phyloP scores from a whole-genome alignment of 2,888 invertebrate species.

The Phlogophora meticulosa region DNA sequence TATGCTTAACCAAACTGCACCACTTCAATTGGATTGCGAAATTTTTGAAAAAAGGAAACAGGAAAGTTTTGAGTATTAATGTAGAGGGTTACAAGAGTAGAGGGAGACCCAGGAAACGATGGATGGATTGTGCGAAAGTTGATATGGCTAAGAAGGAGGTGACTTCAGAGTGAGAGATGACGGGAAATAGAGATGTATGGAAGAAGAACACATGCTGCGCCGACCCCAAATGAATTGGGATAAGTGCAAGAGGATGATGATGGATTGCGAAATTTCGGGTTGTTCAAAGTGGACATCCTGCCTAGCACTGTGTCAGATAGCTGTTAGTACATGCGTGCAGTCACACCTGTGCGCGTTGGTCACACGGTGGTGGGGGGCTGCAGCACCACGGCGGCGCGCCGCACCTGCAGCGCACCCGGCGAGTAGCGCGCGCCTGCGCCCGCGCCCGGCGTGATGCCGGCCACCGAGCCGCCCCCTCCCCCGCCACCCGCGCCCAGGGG shows the following conservation, averaged over 20 bases:
- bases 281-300: not conserved
- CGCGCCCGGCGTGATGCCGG: constrained; percentile 94
- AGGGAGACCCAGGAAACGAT: too few relatives aligned
- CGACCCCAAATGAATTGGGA: too few relatives aligned
- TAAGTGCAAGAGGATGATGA: not conserved
- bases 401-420: constrained; percentile 96
- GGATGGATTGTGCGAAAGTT: too few relatives aligned
- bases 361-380: constrained; percentile 96
- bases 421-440: constrained; percentile 93
- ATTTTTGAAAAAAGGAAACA: too few relatives aligned
- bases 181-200: too few relatives aligned
- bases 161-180: too few relatives aligned
- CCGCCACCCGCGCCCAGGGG: constrained; percentile 85
- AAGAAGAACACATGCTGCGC: too few relatives aligned
- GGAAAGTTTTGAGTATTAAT: too few relatives aligned
- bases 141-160: too few relatives aligned
- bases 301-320: not conserved
- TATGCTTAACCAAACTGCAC: too few relatives aligned
- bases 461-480: constrained; percentile 91
- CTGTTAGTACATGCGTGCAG: constrained; percentile 64
- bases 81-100: too few relatives aligned
- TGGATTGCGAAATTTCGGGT: not conserved
- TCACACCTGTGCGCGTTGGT: constrained; percentile 77
- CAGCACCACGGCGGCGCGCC: constrained; percentile 96
- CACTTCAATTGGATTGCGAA: too few relatives aligned